A percentile compares a stretch with the other conserved stretches of the same genome.
Evolutionary conservation across 1,140 invertebrate species (phyloP).

Genomic region (Harpegnathos saltator): DNA sequence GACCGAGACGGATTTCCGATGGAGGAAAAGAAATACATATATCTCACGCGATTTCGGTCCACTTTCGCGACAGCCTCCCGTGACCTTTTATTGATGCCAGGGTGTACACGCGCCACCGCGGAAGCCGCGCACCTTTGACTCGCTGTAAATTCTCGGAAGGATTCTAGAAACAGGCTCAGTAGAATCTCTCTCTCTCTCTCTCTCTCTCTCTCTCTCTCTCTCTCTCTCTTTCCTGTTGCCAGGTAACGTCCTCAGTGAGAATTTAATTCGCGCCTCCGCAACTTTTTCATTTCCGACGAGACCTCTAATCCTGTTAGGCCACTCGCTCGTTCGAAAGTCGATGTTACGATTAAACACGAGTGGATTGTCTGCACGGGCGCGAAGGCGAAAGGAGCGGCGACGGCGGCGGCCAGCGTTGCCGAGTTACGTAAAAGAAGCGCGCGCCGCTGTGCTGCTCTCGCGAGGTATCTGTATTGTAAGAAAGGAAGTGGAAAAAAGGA

Average conservation of each 20-base stretch:
- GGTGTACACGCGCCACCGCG: not conserved
- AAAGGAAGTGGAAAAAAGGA: constrained; percentile 38
- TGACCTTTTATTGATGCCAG: constrained; percentile 4
- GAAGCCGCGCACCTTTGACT: not conserved
- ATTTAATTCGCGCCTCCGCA: not conserved
- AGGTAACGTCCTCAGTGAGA: not conserved
- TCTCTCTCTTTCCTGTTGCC: no score
- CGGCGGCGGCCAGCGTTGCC: no score
- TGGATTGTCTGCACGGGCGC: constrained; percentile 16
- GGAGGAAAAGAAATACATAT: constrained; percentile 10
- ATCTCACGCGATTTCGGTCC: constrained; percentile 4
- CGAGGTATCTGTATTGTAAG: constrained; percentile 22
- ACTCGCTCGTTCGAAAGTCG: constrained; percentile 24
- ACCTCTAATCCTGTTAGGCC: constrained; percentile 36
- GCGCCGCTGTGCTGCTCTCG: constrained; percentile 7
- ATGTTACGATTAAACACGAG: constrained; percentile 38
- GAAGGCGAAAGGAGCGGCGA: constrained; percentile 30
- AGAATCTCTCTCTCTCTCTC: not conserved
- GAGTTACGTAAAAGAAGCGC: constrained; percentile 45
- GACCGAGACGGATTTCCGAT: not conserved
- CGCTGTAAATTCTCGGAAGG: constrained; percentile 4
- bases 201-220: no score
- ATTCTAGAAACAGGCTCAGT: not conserved
- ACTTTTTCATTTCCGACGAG: not conserved
- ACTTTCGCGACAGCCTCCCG: not conserved